Evolutionary conservation across 2,797 vertebrate species (phyloP).

Genomic region (Hylomyscus alleni): DNA sequence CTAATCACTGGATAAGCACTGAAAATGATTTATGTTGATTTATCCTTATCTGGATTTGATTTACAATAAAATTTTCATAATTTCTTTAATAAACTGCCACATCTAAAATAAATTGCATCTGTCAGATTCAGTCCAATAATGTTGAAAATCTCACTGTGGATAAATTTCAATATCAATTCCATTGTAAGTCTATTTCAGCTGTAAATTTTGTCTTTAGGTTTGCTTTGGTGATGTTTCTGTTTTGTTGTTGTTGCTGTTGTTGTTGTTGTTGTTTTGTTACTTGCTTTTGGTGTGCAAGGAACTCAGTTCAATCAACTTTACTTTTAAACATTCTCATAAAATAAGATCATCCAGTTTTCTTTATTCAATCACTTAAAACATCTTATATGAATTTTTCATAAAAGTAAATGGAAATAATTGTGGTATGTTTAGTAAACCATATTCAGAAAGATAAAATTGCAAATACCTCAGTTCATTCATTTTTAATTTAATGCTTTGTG

Average conservation of each 20-base stretch:
- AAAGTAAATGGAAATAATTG: not conserved
- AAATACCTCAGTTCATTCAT: not conserved
- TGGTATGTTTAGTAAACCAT: not conserved
- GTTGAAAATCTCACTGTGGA: no score
- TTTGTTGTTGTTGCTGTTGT: no score
- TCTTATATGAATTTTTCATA: not conserved
- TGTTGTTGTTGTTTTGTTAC: no score
- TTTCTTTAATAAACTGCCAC: not conserved
- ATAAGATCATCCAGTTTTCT: no score
- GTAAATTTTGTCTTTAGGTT: no score
- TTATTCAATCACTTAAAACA: not conserved
- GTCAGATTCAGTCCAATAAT: no score
- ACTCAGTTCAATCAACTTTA: no score
- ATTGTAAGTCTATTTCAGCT: no score
- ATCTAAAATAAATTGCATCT: not conserved
- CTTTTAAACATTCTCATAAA: no score
- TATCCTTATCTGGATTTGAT: not conserved
- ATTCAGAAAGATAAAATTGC: not conserved
- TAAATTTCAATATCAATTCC: no score
- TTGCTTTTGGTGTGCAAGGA: no score
- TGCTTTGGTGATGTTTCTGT: no score
- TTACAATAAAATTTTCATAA: not conserved
- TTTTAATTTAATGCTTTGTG: not conserved
- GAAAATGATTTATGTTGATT: not conserved
- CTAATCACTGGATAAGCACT: not conserved